These are phyloP conservation scores for Streptopelia turtur DNA, from an alignment of 2,797 vertebrate species.

Conservation along the genomic window DNA sequence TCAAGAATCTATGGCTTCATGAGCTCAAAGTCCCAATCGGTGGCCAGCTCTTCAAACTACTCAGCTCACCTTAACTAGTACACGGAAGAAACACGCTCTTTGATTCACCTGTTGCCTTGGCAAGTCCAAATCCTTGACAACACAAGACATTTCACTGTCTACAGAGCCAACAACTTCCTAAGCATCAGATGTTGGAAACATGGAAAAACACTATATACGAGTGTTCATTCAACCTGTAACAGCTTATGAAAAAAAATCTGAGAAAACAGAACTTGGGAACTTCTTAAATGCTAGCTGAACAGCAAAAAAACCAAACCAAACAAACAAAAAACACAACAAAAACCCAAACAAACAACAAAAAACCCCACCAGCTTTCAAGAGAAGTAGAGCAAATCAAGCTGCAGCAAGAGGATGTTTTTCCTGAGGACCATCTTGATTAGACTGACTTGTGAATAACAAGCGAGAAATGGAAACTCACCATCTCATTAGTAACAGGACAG, in stretches of 20 bases:
- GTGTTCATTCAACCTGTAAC: neutral
- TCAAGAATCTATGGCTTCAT: neutral
- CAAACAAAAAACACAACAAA: no score
- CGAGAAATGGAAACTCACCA: neutral
- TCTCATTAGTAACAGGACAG: neutral
- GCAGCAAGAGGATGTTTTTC: neutral
- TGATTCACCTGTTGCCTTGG: neutral
- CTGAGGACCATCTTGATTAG: neutral
- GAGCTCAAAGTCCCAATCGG: neutral
- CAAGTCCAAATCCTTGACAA: neutral
- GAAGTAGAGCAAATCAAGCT: constrained; percentile 13
- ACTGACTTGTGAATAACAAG: neutral
- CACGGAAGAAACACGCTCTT: neutral
- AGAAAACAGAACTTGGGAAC: neutral
- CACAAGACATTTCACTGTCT: neutral
- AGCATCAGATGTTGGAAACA: neutral
- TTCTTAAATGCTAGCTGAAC: constrained; percentile 29
- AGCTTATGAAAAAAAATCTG: neutral
- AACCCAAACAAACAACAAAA: no score
- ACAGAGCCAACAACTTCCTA: neutral
- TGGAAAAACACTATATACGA: neutral
- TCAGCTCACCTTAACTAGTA: neutral
- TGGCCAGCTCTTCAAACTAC: neutral
- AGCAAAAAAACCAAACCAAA: neutral
- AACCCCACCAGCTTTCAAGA: neutral